Base-by-base conservation (phyloP, 2,113 vertebrate genomes). In the Tenebrosternarchus preto region DNA sequence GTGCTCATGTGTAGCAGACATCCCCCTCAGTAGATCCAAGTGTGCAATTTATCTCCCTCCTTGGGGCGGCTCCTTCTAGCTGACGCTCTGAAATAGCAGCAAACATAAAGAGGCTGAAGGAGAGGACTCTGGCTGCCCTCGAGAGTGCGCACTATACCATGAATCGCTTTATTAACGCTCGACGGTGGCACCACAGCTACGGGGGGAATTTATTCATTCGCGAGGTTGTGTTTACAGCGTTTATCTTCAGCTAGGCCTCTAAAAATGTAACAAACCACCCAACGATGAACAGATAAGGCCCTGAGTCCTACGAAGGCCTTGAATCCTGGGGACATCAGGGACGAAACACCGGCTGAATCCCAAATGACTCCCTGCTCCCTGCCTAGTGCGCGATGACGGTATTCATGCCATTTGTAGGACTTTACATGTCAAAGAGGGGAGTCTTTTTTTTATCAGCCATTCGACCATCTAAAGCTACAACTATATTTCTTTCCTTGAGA, bases 111-210 rank as follows among this genome's bases (percentile, higher is more conserved):
- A 91, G 90, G 86, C 78, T 82, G 85, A 85, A 88, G 91, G 85
- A 91, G 91, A 91, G 84, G 77, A 82, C 81, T 73, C 82, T 81
- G 43, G 78, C 83, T 85, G 83, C 67, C 83, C 87, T 88, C 83
- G 80, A 89, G 90, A 86, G 87, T 86, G 89, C 86, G 88, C 85
- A 90, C 89, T 90, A 89, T 81, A 76, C 88, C 82, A 90, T 92
- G 90, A 92, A 93, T 91, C 90, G 88, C 86, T 89, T 88, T 92
- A 92, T 92, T 93, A 93, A 90, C 84, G 53, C 86, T 63, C 70
- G 86, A 85, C 87, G 76, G 56, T 66, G 82, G 88, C 84, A 83
- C 79, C 16, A 57, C 77, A 86, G 82, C 76, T 76, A 78, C 73
- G 27, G 31, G 19, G 80, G 84, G 85, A 83, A 91, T 91, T 89